phyloP scores from a whole-genome alignment of 2,797 vertebrate species.

The Gymnopithys bicolor region DNA sequence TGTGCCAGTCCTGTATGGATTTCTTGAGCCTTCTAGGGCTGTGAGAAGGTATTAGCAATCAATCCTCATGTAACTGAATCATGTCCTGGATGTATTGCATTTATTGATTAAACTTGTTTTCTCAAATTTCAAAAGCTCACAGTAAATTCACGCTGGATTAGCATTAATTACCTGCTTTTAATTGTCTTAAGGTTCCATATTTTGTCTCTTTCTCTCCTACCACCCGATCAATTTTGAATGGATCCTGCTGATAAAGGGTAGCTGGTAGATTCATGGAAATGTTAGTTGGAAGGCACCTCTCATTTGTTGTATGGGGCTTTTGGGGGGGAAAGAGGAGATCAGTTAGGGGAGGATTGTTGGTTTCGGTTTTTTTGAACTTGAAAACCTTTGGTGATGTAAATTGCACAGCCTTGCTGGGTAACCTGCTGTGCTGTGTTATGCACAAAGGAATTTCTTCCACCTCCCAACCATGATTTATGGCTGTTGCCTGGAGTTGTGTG shows the following conservation, averaged over 20 bases:
- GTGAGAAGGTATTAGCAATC: not conserved
- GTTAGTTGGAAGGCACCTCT: not conserved
- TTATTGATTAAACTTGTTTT: not conserved
- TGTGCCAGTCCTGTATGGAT: not conserved
- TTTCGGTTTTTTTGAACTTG: not conserved
- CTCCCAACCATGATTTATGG: not conserved
- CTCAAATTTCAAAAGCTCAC: not conserved
- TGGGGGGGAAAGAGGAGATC: not conserved
- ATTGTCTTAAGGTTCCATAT: not conserved
- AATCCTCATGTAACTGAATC: not conserved
- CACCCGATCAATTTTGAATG: not conserved
- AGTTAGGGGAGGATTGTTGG: not conserved
- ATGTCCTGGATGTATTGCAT: not conserved
- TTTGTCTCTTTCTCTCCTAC: not conserved
- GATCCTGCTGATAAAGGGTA: not conserved
- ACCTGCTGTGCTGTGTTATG: not conserved
- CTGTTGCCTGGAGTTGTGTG: not conserved
- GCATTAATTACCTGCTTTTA: not conserved
- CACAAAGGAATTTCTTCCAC: not conserved
- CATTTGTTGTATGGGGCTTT: rapidly evolving
- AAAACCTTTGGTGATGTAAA: not conserved
- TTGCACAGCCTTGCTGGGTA: not conserved
- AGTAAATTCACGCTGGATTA: not conserved
- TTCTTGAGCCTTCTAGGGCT: not conserved
- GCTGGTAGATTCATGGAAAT: not conserved